A percentile compares a stretch with the other conserved stretches of the same genome.
These are phyloP conservation scores for Eonycteris spelaea DNA, from an alignment of 2,113 vertebrate genomes.

Conservation along the genomic window DNA sequence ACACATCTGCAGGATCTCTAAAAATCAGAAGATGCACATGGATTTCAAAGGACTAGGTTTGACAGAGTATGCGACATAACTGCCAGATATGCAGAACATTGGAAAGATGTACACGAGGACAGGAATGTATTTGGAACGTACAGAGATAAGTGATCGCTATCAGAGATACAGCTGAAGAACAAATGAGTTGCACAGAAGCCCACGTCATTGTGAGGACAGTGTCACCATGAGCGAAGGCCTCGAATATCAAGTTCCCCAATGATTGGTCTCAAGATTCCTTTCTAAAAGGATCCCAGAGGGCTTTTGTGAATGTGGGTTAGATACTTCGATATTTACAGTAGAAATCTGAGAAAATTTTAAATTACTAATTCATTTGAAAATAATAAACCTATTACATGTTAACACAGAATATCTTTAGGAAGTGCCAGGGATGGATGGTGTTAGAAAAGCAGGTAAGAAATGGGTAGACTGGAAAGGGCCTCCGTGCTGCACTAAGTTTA, in stretches of 20 bases:
- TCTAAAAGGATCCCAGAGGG: background rate
- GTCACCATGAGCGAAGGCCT: rapidly evolving
- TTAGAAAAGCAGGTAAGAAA: background rate
- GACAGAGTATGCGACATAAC: background rate
- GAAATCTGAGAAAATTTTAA: background rate
- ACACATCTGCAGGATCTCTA: slow-evolving; percentile 92
- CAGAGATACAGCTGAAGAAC: background rate
- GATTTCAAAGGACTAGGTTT: background rate
- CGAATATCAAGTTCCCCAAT: background rate
- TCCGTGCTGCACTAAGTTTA: too few species aligned
- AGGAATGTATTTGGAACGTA: background rate
- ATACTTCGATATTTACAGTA: background rate
- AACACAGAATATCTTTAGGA: background rate
- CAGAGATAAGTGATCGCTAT: background rate
- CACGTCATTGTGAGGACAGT: background rate
- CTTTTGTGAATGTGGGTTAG: background rate
- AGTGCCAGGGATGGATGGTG: background rate
- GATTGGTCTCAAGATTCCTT: background rate
- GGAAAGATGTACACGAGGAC: background rate
- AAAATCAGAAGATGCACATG: background rate
- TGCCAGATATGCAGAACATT: background rate
- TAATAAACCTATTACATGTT: background rate
- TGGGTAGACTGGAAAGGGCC: background rate
- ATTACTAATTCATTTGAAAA: slow-evolving; percentile 4
- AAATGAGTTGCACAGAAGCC: background rate